Evolutionary conservation across 2,888 invertebrate genomes (phyloP), one percentile per base, ranked within the genome.

Genomic region (Seladonia tumulorum): DNA sequence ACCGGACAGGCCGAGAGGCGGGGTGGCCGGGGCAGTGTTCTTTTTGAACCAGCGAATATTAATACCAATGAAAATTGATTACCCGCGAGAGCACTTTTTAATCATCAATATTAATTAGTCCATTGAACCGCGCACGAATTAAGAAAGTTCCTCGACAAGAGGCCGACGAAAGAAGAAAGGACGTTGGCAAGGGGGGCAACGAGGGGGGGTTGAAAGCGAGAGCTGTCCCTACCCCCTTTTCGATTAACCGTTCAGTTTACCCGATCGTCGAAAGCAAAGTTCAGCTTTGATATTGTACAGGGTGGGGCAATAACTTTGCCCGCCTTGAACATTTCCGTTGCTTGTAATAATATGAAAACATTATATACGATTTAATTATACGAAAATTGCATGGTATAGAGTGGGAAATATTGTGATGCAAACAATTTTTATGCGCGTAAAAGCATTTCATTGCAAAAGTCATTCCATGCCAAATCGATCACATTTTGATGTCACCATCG

Each of bases 21-120:
- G 29, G 35, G 3, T 35, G 35, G 35, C 35, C 35, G 35, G 66
- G 42, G 77, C 8, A 29, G 66, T 66, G 66, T 78, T 72, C 76
- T 78, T 77, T 87, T 89, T 72, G 57, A 81, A 81, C 60, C 82
- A 79, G 74, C 76, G 86, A 86, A 88, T 90, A 90, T 88, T 90
- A 90, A 90, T 89, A 88, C 85, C 85, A 88, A 91, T 93, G 91
- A 91, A 93, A 92, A 92, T 93, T 93, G 93, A 94, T 93, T 89
- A 91, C 89, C 89, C 87, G 79, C 85, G 79, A 84, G 81, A 88
- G 87, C 87, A 82, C 91, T 91, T 91, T 92, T 91, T 90, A 93
- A 93, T 91, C 91, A 93, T 94, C 92, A 91, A 93, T 93, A 94
- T 93, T 92, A 94, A 93, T 94, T 93, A 92, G 83, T 77, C 84